Percentiles rank a stretch among this genome's conserved stretches.
Conservation (phyloP, 2,113 vertebrate species). For the Petroica traversi region DNA sequence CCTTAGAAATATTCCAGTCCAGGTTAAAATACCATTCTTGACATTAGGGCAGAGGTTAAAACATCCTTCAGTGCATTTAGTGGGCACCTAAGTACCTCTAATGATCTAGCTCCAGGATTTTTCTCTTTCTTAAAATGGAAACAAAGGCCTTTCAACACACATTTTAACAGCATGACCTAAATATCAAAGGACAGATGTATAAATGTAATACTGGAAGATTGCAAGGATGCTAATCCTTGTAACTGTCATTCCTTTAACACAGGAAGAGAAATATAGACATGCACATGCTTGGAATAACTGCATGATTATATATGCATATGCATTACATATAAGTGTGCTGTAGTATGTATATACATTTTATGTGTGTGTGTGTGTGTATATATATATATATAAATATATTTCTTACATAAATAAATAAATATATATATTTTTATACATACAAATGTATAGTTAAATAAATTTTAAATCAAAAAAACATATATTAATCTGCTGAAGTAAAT, state of each 20-base stretch:
- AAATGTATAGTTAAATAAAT: neutral
- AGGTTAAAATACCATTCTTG: neutral
- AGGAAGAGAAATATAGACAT: neutral
- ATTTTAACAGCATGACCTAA: neutral
- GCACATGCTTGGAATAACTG: neutral
- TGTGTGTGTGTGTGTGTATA: neutral
- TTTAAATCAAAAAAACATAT: neutral
- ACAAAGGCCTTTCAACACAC: neutral
- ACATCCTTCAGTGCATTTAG: neutral
- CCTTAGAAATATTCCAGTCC: neutral
- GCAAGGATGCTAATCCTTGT: neutral
- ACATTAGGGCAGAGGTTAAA: neutral
- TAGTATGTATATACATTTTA: neutral
- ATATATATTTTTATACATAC: fast-evolving
- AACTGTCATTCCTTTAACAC: neutral
- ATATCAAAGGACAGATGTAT: neutral
- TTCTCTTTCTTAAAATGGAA: neutral
- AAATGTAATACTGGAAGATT: neutral
- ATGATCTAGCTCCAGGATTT: neutral
- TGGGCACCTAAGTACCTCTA: fast-evolving
- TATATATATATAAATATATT: neutral
- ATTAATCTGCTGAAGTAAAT: neutral
- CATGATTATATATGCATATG: neutral
- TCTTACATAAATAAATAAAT: neutral
- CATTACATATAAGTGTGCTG: neutral